Percentiles rank a stretch among this genome's conserved stretches.
phyloP scores from a whole-genome alignment of 2,888 invertebrate species.

The Eupeodes latifasciatus region DNA sequence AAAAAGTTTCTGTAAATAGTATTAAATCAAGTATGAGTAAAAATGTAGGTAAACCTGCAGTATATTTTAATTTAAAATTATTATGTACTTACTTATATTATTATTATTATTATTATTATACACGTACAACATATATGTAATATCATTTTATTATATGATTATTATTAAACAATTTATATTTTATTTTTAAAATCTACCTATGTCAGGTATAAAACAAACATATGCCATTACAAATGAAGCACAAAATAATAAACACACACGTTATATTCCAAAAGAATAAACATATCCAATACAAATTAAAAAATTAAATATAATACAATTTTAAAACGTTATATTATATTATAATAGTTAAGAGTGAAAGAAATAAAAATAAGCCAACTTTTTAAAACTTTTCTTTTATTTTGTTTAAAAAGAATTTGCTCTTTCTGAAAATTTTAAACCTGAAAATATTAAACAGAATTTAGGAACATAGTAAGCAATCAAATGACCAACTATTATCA shows the following conservation, averaged over 20 bases:
- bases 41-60: slow-evolving; percentile 6
- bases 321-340: slow-evolving; percentile 34
- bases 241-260: slow-evolving; percentile 28
- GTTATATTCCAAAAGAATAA: slow-evolving; percentile 56
- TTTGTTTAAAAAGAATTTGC: neutral
- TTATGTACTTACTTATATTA: slow-evolving; percentile 8
- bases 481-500: no score
- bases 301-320: slow-evolving; percentile 12
- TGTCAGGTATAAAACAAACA: slow-evolving; percentile 39
- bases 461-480: no score
- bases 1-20: slow-evolving; percentile 34
- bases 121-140: neutral
- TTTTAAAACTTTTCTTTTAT: neutral
- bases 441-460: no score
- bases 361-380: slow-evolving; percentile 41
- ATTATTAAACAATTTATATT: slow-evolving; percentile 23
- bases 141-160: slow-evolving; percentile 6
- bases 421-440: no score
- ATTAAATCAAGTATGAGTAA: neutral
- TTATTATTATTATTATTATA: no score
- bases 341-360: slow-evolving; percentile 26
- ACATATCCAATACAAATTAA: slow-evolving; percentile 56
- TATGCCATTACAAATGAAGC: slow-evolving; percentile 53
- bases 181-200: slow-evolving; percentile 41
- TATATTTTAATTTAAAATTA: slow-evolving; percentile 16